Evolutionary conservation across 1,140 invertebrate species (phyloP), one percentile per base, ranked within the genome.

Genomic region (Saccostrea cuccullata): DNA sequence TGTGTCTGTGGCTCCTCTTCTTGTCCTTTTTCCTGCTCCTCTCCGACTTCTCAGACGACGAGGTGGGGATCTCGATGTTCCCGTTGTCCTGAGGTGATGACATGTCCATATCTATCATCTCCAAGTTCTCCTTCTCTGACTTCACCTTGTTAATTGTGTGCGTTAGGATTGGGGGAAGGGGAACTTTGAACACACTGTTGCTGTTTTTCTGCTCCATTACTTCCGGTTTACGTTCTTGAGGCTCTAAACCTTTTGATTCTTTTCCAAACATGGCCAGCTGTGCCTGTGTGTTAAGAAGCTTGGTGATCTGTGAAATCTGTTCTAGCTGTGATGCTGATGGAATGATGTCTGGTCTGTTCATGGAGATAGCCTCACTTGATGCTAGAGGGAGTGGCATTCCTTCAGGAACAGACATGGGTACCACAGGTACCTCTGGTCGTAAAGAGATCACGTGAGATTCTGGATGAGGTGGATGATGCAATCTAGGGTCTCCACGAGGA

Each of bases 51-150:
- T 84, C 82, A 12, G 84, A 60, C n/a, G 84, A 60, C 12, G 90
- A 90, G 23, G 88, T 73, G 17, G 90, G 90, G 82, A 92, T 88
- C 83, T 92, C 91, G 47, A 92, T 91, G 84, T 90, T 92, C n/a
- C 90, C 88, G 47, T 94, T 92, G 77, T 94, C 93, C 55, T 94
- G 93, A 84, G 92, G 95, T 91, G 95, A 95, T 84, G 95, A 95
- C 88, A 96, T 91, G 95, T 96, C 97, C 96, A 96, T 96, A 91
- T 97, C 97, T 55, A 97, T 93, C 20, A 95, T 94, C 86, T 95
- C 95, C 60, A 92, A 94, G 20, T 93, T 92, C 89, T 95, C 94
- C 55, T 85, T 84, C 8, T 89, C 87, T 15, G 82, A 84, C 20
- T 84, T 84, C 23, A 56, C 82, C 55, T 84, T 84, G 82, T 84